Evolutionary conservation across 2,888 invertebrate genomes (phyloP), one percentile per base, ranked within the genome.

Genomic region (Charanyca ferruginea): DNA sequence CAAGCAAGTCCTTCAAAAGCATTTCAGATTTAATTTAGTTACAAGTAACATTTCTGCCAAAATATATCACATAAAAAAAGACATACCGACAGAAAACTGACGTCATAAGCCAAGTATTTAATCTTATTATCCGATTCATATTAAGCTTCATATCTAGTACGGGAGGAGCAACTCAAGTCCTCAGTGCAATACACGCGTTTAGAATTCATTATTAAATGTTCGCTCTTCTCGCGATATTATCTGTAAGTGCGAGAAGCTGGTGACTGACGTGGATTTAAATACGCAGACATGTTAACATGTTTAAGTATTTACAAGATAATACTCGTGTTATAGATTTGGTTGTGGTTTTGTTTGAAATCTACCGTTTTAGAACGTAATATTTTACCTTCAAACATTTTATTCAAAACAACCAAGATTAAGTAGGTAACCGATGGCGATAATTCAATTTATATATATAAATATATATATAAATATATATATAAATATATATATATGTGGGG

Each of bases 171-270:
- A 72, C 52, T 55, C 48, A 60, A 62, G 63, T 61, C 38, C 20
- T 65, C 63, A 49, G 42, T 69, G 73, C 62, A 76, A 63, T 66
- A 76, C 59, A 57, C 69, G 62, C 51, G 77, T 66, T 66, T 61
- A 62, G 77, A 77, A 80, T 77, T 67, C 55, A 77, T 77, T 77
- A 73, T 72, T 57, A 68, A 75, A 72, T 63, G 57, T 67, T 62
- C 62, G 25, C 65, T 67, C 61, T 75, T 22, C 48, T 23, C 42
- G 49, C 38, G 49, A 57, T 76, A 71, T 66, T 68, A 67, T 51
- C 67, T 35, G 51, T 58, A 70, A 70, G 71, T 60, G 44, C 28
- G 70, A 60, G 48, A 76, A 76, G 60, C 76, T 71, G 64, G 63
- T 64, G 73, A 76, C 60, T 64, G 64, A 64, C 63, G 49, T 32